Evolutionary conservation across 2,797 vertebrate genomes (phyloP).

Genomic region (Neostethus bicornis): DNA sequence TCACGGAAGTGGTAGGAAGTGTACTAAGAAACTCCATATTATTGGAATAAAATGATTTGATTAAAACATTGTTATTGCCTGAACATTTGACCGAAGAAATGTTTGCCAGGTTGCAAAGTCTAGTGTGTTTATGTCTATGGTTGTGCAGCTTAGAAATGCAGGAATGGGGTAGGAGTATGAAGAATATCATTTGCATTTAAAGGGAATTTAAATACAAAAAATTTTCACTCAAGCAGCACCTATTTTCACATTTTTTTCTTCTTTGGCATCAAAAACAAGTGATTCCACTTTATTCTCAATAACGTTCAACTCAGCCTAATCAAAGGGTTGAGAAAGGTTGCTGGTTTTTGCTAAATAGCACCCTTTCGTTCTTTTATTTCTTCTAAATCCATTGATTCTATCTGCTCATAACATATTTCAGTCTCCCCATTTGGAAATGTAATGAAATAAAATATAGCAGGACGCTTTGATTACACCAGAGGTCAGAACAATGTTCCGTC

Average conservation of each 20-base stretch:
- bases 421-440: slow-evolving; percentile 28
- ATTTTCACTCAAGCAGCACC: not conserved
- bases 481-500: slow-evolving; percentile 30
- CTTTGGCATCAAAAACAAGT: not conserved
- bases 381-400: slow-evolving; percentile 26
- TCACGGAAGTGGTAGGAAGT: too few species aligned
- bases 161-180: not conserved
- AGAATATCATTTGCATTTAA: too few species aligned
- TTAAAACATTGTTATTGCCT: too few species aligned
- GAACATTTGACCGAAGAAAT: too few species aligned
- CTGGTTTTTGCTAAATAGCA: slow-evolving; percentile 13
- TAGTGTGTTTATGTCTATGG: too few species aligned
- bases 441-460: slow-evolving; percentile 36
- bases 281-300: not conserved
- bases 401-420: slow-evolving; percentile 26
- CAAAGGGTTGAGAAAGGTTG: not conserved
- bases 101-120: too few species aligned
- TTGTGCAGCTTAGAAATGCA: too few species aligned
- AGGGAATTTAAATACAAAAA: not conserved
- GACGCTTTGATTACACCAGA: slow-evolving; percentile 27
- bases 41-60: too few species aligned
- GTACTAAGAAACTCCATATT: too few species aligned
- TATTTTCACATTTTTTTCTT: not conserved
- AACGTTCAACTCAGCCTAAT: not conserved
- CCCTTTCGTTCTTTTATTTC: not conserved